Percentiles rank a stretch among this genome's conserved stretches.
Evolutionary conservation across 2,888 invertebrate species (phyloP).

Genomic region (Dynastes grantii): DNA sequence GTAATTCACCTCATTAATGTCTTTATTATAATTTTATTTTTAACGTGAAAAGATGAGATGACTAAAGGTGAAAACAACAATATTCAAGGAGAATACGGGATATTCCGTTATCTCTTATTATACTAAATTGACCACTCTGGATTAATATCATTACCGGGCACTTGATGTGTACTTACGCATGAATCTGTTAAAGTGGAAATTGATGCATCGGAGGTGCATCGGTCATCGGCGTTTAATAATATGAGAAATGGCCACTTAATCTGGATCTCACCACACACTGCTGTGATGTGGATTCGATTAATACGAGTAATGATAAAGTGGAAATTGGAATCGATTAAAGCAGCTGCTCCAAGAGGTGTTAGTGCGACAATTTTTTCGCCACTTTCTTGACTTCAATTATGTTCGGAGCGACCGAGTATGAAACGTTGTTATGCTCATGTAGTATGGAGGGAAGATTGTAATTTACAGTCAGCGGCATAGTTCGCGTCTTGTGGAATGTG

Average conservation of each 20-base stretch:
- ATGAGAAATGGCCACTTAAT: slow-evolving; percentile 21
- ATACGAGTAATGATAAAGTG: slow-evolving; percentile 40
- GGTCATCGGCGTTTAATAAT: slow-evolving; percentile 35
- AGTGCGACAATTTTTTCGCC: slow-evolving; percentile 34
- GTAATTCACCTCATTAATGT: not conserved
- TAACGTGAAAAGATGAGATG: not conserved
- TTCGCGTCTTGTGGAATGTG: not conserved
- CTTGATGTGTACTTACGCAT: not conserved
- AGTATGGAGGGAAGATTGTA: slow-evolving; percentile 20
- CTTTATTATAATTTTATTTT: slow-evolving; percentile 17
- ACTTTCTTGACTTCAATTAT: slow-evolving; percentile 27
- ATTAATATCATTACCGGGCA: not conserved
- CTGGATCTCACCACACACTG: slow-evolving; percentile 9
- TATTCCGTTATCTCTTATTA: slow-evolving; percentile 17
- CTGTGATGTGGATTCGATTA: slow-evolving; percentile 29
- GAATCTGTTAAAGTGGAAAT: slow-evolving; percentile 30
- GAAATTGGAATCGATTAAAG: slow-evolving; percentile 28
- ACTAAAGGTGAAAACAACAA: not conserved
- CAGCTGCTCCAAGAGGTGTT: slow-evolving; percentile 33
- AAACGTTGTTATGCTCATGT: slow-evolving; percentile 7
- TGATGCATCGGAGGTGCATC: slow-evolving; percentile 9
- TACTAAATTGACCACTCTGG: slow-evolving; percentile 6
- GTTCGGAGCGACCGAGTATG: not conserved
- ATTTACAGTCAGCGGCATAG: slow-evolving; percentile 13
- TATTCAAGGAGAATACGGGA: not conserved